These are phyloP conservation scores for Drosophila neutralis DNA, from an alignment of 2,888 invertebrate genomes.

Conservation along the genomic window DNA sequence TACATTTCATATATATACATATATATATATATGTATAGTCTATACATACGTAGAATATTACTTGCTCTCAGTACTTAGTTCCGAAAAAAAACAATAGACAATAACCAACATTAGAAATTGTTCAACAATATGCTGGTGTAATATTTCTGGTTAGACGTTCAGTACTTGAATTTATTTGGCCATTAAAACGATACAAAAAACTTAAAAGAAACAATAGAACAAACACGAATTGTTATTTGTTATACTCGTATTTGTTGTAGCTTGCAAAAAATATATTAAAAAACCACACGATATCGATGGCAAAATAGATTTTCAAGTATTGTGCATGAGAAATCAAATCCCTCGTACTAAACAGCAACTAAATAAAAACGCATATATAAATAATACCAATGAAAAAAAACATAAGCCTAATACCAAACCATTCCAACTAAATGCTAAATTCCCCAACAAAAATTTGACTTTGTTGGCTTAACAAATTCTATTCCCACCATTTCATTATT, in stretches of 20 bases:
- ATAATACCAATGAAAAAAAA: conserved; percentile 53
- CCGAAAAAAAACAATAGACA: conserved; percentile 48
- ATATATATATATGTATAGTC: conserved; percentile 25
- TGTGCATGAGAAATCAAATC: conserved; percentile 85
- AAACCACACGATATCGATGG: conserved; percentile 52
- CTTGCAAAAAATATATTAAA: conserved; percentile 43
- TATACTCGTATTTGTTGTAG: conserved; percentile 54
- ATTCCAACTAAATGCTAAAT: conserved; percentile 18
- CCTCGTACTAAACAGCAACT: conserved; percentile 82
- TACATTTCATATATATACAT: conserved; percentile 8
- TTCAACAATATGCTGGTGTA: conserved; percentile 85
- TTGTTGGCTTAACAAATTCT: conserved; percentile 33
- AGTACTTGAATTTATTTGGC: conserved; percentile 84
- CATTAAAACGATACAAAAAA: conserved; percentile 36
- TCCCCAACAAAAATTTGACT: conserved; percentile 30
- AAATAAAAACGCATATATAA: conserved; percentile 71
- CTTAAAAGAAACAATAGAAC: conserved; percentile 21
- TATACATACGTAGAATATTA: conserved; percentile 44
- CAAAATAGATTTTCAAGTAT: conserved; percentile 83
- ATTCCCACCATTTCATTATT: conserved; percentile 43
- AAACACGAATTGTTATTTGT: conserved; percentile 46
- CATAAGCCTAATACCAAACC: conserved; percentile 35
- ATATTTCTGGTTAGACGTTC: conserved; percentile 84
- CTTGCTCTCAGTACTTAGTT: conserved; percentile 44
- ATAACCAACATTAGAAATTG: conserved; percentile 73